Conservation (phyloP, 2,113 vertebrate species). For the Nannospalax galili region DNA sequence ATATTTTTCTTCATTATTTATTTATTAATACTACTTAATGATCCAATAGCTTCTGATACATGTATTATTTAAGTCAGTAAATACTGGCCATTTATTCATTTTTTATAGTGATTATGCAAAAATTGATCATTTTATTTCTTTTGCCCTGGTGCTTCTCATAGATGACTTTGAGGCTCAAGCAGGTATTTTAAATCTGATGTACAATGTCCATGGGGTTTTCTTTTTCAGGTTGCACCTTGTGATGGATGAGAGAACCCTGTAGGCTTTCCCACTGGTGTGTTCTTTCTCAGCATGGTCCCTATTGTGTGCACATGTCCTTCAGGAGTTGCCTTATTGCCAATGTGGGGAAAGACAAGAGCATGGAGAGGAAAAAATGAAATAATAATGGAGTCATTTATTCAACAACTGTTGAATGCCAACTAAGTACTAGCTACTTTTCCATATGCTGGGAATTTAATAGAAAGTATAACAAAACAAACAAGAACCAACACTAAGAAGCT, state of each 20-base stretch:
- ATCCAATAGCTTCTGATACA: not conserved
- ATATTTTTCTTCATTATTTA: conserved; percentile 4
- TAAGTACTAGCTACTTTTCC: not conserved
- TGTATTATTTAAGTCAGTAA: not conserved
- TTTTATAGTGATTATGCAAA: not conserved
- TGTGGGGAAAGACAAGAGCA: not conserved
- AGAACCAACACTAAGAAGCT: not conserved
- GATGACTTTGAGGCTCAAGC: not conserved
- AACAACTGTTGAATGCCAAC: not conserved
- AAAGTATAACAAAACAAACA: not conserved
- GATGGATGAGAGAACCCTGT: not conserved
- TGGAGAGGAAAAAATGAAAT: not conserved
- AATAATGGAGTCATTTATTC: not conserved
- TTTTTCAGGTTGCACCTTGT: not conserved
- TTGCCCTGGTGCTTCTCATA: not conserved
- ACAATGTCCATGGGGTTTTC: not conserved
- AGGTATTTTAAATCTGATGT: not conserved
- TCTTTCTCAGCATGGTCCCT: not conserved
- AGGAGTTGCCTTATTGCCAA: not conserved
- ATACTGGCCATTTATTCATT: not conserved
- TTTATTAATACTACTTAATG: not conserved
- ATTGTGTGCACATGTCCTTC: not conserved
- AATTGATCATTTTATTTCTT: not conserved
- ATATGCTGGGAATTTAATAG: not conserved
- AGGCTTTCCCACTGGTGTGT: not conserved